Percentiles rank a stretch among this genome's conserved stretches.
Evolutionary conservation across 2,113 vertebrate genomes (phyloP).

Genomic region (Callipepla squamata): DNA sequence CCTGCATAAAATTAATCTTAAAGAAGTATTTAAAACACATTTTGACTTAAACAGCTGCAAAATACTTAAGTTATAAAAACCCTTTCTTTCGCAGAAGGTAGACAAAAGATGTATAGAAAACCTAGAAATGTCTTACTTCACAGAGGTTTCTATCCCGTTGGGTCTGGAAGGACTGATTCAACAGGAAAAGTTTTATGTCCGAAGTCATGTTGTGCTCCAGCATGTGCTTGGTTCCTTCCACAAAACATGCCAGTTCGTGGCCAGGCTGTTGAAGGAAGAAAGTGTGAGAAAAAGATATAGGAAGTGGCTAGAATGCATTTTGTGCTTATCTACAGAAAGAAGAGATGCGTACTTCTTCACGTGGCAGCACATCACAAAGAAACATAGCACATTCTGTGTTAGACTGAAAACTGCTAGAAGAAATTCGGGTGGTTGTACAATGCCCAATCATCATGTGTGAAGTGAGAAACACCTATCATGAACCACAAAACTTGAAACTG

Average conservation of each 20-base stretch:
- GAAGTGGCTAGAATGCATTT: neutral
- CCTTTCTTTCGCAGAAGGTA: neutral
- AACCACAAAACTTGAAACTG: neutral
- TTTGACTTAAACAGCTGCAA: neutral
- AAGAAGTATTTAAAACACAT: neutral
- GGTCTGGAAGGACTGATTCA: neutral
- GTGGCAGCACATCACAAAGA: neutral
- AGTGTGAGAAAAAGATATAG: neutral
- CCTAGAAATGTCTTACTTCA: slow-evolving; percentile 18
- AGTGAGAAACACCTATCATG: fast-evolving
- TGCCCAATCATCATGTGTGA: fast-evolving
- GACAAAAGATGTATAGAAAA: neutral
- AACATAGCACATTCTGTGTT: fast-evolving
- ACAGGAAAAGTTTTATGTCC: fast-evolving
- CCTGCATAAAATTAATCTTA: too few relatives aligned
- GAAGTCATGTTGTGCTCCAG: neutral
- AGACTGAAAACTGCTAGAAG: neutral
- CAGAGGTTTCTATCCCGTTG: neutral
- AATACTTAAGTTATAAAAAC: neutral
- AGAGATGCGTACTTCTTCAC: fast-evolving
- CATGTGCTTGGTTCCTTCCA: slow-evolving; percentile 37
- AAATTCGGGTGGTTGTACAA: neutral
- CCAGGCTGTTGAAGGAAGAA: neutral
- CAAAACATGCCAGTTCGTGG: slow-evolving; percentile 45
- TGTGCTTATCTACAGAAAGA: neutral